These are phyloP conservation scores for Falco rusticolus DNA, from an alignment of 2,797 vertebrate genomes.

Conservation along the genomic window DNA sequence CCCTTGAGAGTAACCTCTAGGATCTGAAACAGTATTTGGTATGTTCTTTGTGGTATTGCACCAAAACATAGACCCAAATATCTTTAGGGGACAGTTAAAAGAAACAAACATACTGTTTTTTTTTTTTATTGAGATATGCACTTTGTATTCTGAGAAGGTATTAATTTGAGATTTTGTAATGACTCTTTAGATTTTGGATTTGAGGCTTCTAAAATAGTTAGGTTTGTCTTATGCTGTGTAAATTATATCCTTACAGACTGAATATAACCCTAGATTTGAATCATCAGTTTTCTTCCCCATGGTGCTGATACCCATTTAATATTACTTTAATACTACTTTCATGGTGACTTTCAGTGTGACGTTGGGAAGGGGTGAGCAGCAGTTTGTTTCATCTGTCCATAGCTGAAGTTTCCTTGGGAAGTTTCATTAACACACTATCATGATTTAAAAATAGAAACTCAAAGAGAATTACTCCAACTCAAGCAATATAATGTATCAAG, in stretches of 20 bases:
- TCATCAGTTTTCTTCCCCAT: neutral
- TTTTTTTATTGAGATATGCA: neutral
- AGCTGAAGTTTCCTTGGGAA: constrained; percentile 12
- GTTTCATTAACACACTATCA: neutral
- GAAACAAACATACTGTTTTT: too few species aligned
- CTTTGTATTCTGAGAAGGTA: neutral
- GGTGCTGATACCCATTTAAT: neutral
- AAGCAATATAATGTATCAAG: neutral
- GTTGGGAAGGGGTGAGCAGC: neutral
- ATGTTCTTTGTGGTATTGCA: neutral
- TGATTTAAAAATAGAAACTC: constrained; percentile 35
- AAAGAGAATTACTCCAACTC: neutral
- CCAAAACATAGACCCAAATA: neutral
- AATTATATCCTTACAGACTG: neutral
- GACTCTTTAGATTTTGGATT: neutral
- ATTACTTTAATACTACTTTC: neutral
- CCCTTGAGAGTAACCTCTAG: neutral
- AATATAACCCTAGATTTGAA: neutral
- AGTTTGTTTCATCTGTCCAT: constrained; percentile 2
- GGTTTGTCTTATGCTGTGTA: neutral
- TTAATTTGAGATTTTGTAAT: neutral
- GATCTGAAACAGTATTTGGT: neutral
- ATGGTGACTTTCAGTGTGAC: neutral
- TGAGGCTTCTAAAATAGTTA: neutral
- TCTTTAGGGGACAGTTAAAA: neutral